phyloP scores from a whole-genome alignment of 1,140 invertebrate genomes.

The Condylostylus longicornis region DNA sequence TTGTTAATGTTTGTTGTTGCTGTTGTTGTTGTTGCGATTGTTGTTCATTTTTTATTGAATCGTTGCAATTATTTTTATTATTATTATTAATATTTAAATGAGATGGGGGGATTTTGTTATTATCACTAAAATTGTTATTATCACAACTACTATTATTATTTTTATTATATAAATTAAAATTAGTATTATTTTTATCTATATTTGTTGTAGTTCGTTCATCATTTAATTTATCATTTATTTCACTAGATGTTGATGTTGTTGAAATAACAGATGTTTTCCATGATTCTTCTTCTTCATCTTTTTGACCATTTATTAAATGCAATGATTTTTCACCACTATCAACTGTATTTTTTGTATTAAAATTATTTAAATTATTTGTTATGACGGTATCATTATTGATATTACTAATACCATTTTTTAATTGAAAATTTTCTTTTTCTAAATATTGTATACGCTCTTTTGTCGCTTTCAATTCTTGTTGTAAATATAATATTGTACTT shows the following conservation, averaged over 20 bases:
- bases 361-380: background rate
- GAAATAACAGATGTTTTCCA: background rate
- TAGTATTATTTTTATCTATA: conserved; percentile 2
- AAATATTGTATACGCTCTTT: conserved; percentile 40
- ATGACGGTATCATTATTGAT: background rate
- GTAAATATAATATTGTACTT: conserved; percentile 85
- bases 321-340: too few relatives aligned
- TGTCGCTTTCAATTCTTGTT: conserved; percentile 73
- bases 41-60: conserved; percentile 16
- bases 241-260: conserved; percentile 1
- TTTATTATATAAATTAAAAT: conserved; percentile 3
- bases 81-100: background rate
- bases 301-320: conserved; percentile 3
- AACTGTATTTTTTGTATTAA: too few relatives aligned
- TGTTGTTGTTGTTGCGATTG: conserved; percentile 10
- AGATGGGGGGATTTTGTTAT: too few relatives aligned
- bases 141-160: conserved; percentile 18
- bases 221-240: background rate
- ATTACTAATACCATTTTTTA: conserved; percentile 11
- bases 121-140: conserved; percentile 11
- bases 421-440: conserved; percentile 23
- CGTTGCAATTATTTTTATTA: conserved; percentile 1
- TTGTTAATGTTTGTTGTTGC: conserved; percentile 9
- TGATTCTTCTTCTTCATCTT: conserved; percentile 7
- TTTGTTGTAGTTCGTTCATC: background rate